Evolutionary conservation across 1,140 invertebrate genomes (phyloP), one percentile per base, ranked within the genome.

Genomic region (Platorchestia sp.): DNA sequence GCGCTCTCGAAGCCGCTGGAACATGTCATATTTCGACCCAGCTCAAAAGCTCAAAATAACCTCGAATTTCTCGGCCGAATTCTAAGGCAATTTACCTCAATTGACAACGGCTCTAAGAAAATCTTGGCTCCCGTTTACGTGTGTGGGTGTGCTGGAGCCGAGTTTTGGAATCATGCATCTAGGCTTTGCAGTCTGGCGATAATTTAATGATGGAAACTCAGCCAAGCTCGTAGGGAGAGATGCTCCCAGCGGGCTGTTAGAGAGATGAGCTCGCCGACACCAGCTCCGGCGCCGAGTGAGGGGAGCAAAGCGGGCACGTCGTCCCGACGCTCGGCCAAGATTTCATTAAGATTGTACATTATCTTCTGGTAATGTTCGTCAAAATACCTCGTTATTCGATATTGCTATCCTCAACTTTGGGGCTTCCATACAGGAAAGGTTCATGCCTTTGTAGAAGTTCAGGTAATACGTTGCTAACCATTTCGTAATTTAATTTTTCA

Each of bases 1-100:
- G 59, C 59, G 27, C 59, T 75, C 59, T 75, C 59, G 59, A 75
- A 75, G 59, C 59, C 59, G 59, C 59, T 75, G 10, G 59, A 75
- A 75, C 59, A 75, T 75, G 59, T 75, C 59, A 75, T 75, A 75
- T 75, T 27, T 27, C 59, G 59, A 75, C 59, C 59, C 59, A 75
- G 27, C 59, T 75, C 59, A 75, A 27, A 75, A 75, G 36, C 59
- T 75, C 59, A 75, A 10, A 75, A 75, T 75, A 90, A 90, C 44
- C 41, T 41, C 27, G 91, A 93, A 93, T 45, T 93, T 93, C 45
- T 45, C 16, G 91, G 43, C 6, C 40, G 91, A 93, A 93, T 93
- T 93, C 45, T 47, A 93, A 93, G 91, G 91, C 91, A 93, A 93
- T 93, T 93, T 93, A 93, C 43, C 91, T 93, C 91, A 93, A 93